Evolutionary conservation across 1,140 invertebrate genomes (phyloP), one percentile per base, ranked within the genome.

Genomic region (Ericerus pela): DNA sequence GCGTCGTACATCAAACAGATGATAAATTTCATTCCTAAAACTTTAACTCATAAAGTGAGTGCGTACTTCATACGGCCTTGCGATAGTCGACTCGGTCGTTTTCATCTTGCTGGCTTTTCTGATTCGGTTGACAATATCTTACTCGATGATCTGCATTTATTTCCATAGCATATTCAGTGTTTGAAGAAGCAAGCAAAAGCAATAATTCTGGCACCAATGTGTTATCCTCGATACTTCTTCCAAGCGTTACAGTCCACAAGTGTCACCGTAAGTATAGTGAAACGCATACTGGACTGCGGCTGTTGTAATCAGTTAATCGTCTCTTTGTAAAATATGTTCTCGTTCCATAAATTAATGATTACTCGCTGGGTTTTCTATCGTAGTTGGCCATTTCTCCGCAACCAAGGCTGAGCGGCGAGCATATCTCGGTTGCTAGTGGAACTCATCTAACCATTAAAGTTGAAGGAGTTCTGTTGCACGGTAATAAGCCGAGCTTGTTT

Each of bases 141-240:
- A 56, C 61, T 57, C 20, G 27, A 27, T 56, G 4, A 37, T 37
- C 37, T 8, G 52, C 26, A 30, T 53, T 8, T 30, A 14, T 24
- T 14, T 28, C 27, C 20, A 29, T 54, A 33, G 28, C 58, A 85
- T 70, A 78, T 86, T 6, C 78, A 81, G 53, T 76, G 78, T 26
- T 69, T 89, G 20, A 73, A 80, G 57, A 74, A 77, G 36, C 79
- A 81, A 55, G 79, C 82, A 1, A 73, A 77, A 36, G 70, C 80
- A n/a, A 65, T 88, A 31, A 73, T 79, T 30, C 75, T 73, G 55
- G 76, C 80, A 16, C 79, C 80, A 22, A 66, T 88, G 8, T 77
- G 81, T 33, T 77, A 86, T 62, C 87, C 91, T 16, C 73, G 91
- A 31, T 91, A 84, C 64, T 90, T 90, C 67, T 94, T 90, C 72